A percentile compares a stretch with the other conserved stretches of the same genome.
Evolutionary conservation across 2,888 invertebrate genomes (phyloP).

Genomic region (Drosophila kanekoi): DNA sequence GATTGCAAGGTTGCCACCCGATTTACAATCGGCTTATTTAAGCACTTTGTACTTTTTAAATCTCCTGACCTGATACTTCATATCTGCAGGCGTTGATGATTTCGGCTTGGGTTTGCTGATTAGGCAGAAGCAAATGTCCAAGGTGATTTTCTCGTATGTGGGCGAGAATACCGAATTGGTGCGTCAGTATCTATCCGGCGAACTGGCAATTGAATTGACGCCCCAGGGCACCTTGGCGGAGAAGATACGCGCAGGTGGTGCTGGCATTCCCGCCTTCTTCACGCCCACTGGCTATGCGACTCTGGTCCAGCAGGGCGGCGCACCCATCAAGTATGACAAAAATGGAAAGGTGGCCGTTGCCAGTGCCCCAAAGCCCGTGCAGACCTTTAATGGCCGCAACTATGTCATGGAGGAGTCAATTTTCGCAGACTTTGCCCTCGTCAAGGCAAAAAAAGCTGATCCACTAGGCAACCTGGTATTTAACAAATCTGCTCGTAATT

Average conservation of each 20-base stretch:
- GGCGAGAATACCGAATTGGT: conserved; percentile 99
- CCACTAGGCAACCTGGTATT: conserved; percentile 93
- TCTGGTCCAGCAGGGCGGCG: conserved; percentile 97
- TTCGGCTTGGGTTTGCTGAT: conserved; percentile 97
- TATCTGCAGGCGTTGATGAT: conserved; percentile 91
- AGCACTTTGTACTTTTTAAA: neutral
- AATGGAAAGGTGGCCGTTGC: conserved; percentile 89
- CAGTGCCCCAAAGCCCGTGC: conserved; percentile 90
- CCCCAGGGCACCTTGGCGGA: conserved; percentile 99
- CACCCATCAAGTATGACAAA: conserved; percentile 95
- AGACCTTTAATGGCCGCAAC: conserved; percentile 92
- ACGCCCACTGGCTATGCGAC: conserved; percentile 99
- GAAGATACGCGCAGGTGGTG: conserved; percentile 97
- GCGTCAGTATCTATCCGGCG: conserved; percentile 95
- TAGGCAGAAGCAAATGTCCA: conserved; percentile 93
- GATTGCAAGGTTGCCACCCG: neutral
- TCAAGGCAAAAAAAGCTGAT: conserved; percentile 99
- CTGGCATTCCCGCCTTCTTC: conserved; percentile 98
- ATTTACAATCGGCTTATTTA: neutral
- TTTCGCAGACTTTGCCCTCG: conserved; percentile 96
- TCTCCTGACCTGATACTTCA: neutral
- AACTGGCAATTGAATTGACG: conserved; percentile 95
- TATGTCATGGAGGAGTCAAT: conserved; percentile 98
- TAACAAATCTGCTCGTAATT: conserved; percentile 97
- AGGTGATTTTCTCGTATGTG: conserved; percentile 99